Base-by-base conservation (phyloP, 1,140 invertebrate genomes). In the Drosophila baimaii region DNA sequence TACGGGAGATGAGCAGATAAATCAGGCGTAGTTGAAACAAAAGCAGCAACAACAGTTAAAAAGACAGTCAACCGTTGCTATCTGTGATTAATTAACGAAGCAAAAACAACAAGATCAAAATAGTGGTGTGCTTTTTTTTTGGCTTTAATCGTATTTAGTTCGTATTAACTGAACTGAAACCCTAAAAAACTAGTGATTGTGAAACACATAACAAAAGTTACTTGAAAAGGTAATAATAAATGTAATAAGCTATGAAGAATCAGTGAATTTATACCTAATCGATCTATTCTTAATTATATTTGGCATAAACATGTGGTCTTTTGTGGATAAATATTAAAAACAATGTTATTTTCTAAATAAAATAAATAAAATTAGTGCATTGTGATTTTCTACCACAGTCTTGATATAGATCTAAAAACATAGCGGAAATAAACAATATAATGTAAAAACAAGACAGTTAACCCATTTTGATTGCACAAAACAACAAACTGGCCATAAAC, bases 1-100 rank as follows among this genome's bases (percentile, higher is more conserved):
- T 59, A 47, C 80, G 80, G 63, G 61, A 81, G 75, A 86, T 77
- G 77, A 77, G 55, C 62, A 76, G 80, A 84, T 89, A 89, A 81
- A 75, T 76, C 63, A 55, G 56, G 41, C 21, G 49, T 37, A 77
- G 41, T 49, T 43, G 25, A 41, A 70, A 57, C 21, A 70, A 54
- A 25, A 58, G 49, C 43, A 57, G 33, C 51, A 58, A 33, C 31
- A 75, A 65, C n/a, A 13, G 57, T 33, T 58, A 39, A 37, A 41
- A 29, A 74, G 37, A 43, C 61, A 65, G 65, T 65, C 44, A 49
- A 59, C 64, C 44, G 57, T 79, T 83, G 74, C 62, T 84, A 89
- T 89, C 84, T 71, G 80, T 84, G 84, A 89, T 89, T 88, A 78
- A 71, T 70, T 66, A 74, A 68, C 39, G 8, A 61, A 82, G 69